Conservation (phyloP, 1,140 invertebrate genomes). For the Ceratitis capitata region DNA sequence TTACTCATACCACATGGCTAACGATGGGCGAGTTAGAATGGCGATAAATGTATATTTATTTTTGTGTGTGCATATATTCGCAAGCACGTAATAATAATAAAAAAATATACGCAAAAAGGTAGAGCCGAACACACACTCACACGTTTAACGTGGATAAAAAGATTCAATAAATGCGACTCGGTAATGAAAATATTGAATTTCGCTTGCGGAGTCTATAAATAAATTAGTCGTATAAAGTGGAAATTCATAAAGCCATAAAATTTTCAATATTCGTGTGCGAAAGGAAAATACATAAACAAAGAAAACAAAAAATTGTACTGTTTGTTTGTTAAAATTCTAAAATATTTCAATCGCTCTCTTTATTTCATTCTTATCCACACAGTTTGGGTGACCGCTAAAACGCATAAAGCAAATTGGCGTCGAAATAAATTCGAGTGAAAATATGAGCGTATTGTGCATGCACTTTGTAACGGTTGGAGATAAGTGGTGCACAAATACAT, state of each 20-base stretch:
- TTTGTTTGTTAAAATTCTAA: background rate
- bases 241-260: background rate
- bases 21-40: background rate
- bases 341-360: background rate
- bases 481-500: background rate
- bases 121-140: background rate
- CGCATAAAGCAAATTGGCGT: background rate
- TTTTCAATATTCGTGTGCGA: background rate
- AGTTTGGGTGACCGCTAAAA: background rate
- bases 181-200: slow-evolving; percentile 5
- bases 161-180: background rate
- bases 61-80: too few relatives aligned
- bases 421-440: slow-evolving; percentile 13
- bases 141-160: background rate
- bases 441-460: slow-evolving; percentile 1
- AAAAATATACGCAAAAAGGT: background rate
- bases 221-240: slow-evolving; percentile 3
- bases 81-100: background rate
- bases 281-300: too few relatives aligned
- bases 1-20: background rate
- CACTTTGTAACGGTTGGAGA: background rate
- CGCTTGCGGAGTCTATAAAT: background rate
- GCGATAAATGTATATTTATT: too few relatives aligned
- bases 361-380: too few relatives aligned
- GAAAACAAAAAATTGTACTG: background rate